Base-by-base conservation (phyloP, 2,797 vertebrate genomes). In the Phalanger gymnotis region DNA sequence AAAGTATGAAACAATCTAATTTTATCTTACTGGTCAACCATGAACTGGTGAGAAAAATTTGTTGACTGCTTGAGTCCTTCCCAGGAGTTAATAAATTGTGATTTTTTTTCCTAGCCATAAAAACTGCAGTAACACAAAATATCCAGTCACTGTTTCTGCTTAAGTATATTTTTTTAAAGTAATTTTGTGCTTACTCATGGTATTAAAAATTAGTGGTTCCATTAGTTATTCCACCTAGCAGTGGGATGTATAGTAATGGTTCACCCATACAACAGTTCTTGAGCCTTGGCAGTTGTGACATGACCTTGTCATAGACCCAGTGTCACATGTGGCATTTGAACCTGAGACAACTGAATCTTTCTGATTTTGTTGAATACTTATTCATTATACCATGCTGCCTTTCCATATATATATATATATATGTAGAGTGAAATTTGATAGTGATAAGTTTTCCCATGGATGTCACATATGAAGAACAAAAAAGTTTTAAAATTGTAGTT, bases 31-130 rank as follows among this genome's bases (percentile, higher is more conserved):
- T 28, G 16, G 28, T 89, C 4, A 87, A n/a, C 93, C 90, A 73
- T 93, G 34, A 92, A 47, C 40, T 92, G 55, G 47, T 95, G 73
- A 58, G 92, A 90, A 92, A 73, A 96, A 54, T 91, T 56, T 96
- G 52, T 92, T 34, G n/a, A 14, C 51, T 95, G 61, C 58, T 0
- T 91, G 53, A 94, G 54, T 93, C 0, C 27, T 34, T 54, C 7
- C 19, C 10, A 40, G 56, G 2, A 53, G 90, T 97, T 97, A 57
- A 2, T 57, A 96, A 96, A 96, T 96, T 96, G 96, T 97, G 89
- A 93, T 90, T 94, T 19, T 19, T 47, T 87, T 81, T 87, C 51
- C 40, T 51, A 51, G 25, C 40, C 25, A 51, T 87, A 87, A 87
- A 87, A 28, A 47, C 22, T 51, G 9, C 7, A 51, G 40, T 81